Evolutionary conservation across 2,797 vertebrate genomes (phyloP).

Genomic region (Acrossocheilus fasciatus): DNA sequence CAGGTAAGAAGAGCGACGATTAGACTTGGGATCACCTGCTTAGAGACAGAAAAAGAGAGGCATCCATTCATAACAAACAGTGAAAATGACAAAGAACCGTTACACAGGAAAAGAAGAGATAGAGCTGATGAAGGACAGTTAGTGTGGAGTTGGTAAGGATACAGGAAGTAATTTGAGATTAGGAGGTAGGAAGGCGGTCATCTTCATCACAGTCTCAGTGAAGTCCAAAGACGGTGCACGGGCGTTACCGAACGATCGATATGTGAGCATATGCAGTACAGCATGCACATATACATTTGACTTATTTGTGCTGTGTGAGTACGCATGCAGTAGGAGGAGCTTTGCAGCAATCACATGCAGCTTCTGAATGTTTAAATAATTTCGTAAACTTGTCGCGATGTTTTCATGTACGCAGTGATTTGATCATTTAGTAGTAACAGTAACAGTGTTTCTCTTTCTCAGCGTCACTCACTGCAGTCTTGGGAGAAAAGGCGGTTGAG

Average conservation of each 20-base stretch:
- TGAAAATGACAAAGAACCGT: conserved; percentile 1
- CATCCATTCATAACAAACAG: neutral
- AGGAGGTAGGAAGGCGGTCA: neutral
- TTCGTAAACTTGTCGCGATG: neutral
- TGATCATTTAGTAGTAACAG: neutral
- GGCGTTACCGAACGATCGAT: conserved; percentile 7
- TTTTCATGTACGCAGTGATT: neutral
- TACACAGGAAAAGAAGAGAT: neutral
- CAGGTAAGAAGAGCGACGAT: conserved; percentile 96
- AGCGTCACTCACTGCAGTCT: conserved; percentile 91
- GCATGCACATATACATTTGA: conserved; percentile 33
- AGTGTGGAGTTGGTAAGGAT: conserved; percentile 35
- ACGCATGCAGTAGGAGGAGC: conserved; percentile 29
- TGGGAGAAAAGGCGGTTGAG: conserved; percentile 93
- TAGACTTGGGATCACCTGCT: conserved; percentile 93
- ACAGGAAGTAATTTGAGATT: conserved; percentile 57
- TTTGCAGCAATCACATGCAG: conserved; percentile 25
- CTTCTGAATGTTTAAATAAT: neutral
- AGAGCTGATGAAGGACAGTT: conserved; percentile 29
- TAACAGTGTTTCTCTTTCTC: conserved; percentile 29
- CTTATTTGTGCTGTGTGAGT: neutral
- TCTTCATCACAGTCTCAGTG: conserved; percentile 42
- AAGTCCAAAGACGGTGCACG: neutral
- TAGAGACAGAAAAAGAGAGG: conserved; percentile 57
- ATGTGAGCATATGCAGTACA: neutral